These are phyloP conservation scores for Alviniconcha strummeri DNA, from an alignment of 2,888 invertebrate genomes.

Conservation along the genomic window DNA sequence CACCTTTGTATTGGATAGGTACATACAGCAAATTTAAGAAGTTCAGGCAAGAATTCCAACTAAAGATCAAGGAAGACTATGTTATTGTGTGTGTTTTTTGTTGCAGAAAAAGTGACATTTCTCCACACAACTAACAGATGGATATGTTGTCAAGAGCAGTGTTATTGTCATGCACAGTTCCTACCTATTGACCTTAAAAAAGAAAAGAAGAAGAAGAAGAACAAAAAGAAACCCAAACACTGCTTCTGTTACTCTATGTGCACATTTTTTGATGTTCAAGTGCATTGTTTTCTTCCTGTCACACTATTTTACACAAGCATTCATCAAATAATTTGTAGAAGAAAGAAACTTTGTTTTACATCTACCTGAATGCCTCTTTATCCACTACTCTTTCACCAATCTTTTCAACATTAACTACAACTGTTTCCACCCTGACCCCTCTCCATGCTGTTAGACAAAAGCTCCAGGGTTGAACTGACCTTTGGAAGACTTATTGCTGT, in stretches of 20 bases:
- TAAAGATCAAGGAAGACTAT: too few relatives aligned
- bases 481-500: slow-evolving; percentile 45
- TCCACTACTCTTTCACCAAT: neutral
- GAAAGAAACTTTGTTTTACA: neutral
- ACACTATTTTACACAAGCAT: too few relatives aligned
- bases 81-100: too few relatives aligned
- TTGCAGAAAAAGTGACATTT: too few relatives aligned
- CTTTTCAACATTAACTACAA: neutral
- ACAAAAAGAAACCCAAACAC: too few relatives aligned
- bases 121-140: too few relatives aligned
- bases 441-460: neutral
- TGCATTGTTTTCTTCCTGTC: too few relatives aligned
- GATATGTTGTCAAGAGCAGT: neutral
- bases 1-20: too few relatives aligned
- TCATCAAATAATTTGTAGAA: neutral
- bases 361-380: neutral
- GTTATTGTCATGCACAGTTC: neutral
- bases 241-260: too few relatives aligned
- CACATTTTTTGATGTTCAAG: too few relatives aligned
- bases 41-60: too few relatives aligned
- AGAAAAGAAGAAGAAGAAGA: neutral
- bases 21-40: too few relatives aligned
- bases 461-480: slow-evolving; percentile 35
- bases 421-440: neutral
- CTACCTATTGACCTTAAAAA: neutral